Evolutionary conservation across 2,888 invertebrate species (phyloP), one percentile per base, ranked within the genome.

Genomic region (Lasioglossum lativentre): DNA sequence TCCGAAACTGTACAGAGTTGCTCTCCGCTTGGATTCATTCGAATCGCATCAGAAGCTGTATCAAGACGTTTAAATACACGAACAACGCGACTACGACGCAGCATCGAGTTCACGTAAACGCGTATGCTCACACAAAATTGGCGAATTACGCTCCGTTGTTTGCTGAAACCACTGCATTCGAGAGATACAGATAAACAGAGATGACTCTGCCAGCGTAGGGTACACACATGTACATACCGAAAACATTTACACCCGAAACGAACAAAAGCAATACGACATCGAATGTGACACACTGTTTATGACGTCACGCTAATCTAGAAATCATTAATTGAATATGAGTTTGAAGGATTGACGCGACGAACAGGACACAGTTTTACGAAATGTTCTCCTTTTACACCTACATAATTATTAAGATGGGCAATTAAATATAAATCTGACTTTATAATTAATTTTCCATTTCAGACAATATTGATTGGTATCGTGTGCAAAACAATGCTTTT

Each of bases 121-220:
- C 34, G 42, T 52, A 63, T 73, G 40, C 34, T 70, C 52, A 34
- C 16, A 63, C 66, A 70, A 83, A 79, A 70, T 71, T 40, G 63
- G 71, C 73, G 83, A 83, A 85, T 83, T 77, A 77, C 63, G 70
- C 34, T 79, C 76, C 34, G n/a, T 27, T 63, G 79, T 52, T 83
- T 34, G 77, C n/a, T 30, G 72, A 68, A 85, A 76, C 42, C 68
- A 42, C 30, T 63, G 71, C 59, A n/a, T 63, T 34, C 27, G 74
- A 23, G 70, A 40, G 71, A 76, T 68, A 34, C 23, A 74, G 63
- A 27, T 80, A 83, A 75, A 77, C 75, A 77, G 77, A 42, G 59
- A 71, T 74, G 74, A 77, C 83, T 45, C 76, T 70, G 56, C 52
- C 76, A 23, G 52, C 23, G 40, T 63, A 56, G 38, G 4, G 30